Evolutionary conservation across 2,888 invertebrate genomes (phyloP).

Genomic region (Sussaba pulchella): DNA sequence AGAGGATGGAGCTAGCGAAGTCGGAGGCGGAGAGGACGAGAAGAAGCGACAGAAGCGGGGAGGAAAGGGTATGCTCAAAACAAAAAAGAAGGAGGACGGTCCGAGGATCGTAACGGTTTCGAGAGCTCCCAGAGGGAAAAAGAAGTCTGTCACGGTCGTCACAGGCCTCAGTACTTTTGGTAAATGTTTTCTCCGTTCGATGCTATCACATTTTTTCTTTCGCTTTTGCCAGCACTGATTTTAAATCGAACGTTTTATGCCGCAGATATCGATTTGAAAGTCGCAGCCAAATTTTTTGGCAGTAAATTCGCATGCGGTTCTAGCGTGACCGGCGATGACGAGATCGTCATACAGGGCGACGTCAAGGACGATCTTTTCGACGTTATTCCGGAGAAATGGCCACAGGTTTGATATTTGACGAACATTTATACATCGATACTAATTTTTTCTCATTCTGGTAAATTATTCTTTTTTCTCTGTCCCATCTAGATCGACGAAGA

Average conservation of each 20-base stretch:
- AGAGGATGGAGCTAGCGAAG: slow-evolving; percentile 86
- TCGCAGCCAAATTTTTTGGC: slow-evolving; percentile 98
- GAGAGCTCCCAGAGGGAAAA: slow-evolving; percentile 97
- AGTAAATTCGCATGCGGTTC: slow-evolving; percentile 99
- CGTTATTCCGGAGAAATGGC: slow-evolving; percentile 99
- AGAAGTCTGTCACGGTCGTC: slow-evolving; percentile 99
- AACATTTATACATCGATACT: background rate
- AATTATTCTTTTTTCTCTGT: slow-evolving; percentile 53
- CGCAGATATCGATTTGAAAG: slow-evolving; percentile 98
- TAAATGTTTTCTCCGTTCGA: slow-evolving; percentile 80
- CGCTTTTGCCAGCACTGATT: background rate
- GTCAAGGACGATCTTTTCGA: slow-evolving; percentile 99
- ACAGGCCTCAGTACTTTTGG: slow-evolving; percentile 98
- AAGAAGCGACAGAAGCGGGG: slow-evolving; percentile 98
- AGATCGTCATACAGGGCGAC: slow-evolving; percentile 99
- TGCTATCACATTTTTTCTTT: no score
- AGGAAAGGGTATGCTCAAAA: slow-evolving; percentile 97
- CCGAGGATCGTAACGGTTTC: slow-evolving; percentile 94
- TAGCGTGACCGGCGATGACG: slow-evolving; percentile 99
- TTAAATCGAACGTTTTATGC: slow-evolving; percentile 68
- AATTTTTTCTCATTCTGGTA: slow-evolving; percentile 1
- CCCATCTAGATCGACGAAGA: slow-evolving; percentile 93
- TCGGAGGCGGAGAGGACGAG: slow-evolving; percentile 93
- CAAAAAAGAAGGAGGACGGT: slow-evolving; percentile 97
- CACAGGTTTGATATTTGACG: slow-evolving; percentile 88